Evolutionary conservation across 2,888 invertebrate genomes (phyloP).

Genomic region (Branchipolynoe longqiensis): DNA sequence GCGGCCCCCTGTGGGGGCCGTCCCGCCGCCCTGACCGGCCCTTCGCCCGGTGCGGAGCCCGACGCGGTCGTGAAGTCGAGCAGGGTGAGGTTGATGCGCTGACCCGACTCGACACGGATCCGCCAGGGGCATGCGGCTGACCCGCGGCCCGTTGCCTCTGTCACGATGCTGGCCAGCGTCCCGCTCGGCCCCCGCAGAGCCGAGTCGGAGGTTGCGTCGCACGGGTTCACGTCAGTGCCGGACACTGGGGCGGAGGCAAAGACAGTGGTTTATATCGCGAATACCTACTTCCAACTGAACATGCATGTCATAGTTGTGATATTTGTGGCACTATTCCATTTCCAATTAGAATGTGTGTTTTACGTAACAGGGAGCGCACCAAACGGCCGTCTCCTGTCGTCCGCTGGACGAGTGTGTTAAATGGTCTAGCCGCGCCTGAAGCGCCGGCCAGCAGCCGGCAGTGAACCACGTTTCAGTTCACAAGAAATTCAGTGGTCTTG

Average conservation of each 20-base stretch:
- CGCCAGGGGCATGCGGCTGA: slow-evolving; percentile 65
- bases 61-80: slow-evolving; percentile 58
- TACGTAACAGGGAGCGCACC: too few relatives aligned
- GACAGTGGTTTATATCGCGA: too few relatives aligned
- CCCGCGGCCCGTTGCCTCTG: slow-evolving; percentile 57
- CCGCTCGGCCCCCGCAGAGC: slow-evolving; percentile 33
- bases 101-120: slow-evolving; percentile 61
- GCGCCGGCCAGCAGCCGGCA: too few relatives aligned
- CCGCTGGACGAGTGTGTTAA: too few relatives aligned
- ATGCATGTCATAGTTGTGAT: too few relatives aligned
- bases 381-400: too few relatives aligned
- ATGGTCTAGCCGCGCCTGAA: too few relatives aligned
- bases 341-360: too few relatives aligned
- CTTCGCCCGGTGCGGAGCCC: neutral
- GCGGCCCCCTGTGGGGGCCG: neutral
- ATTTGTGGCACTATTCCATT: too few relatives aligned
- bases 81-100: slow-evolving; percentile 64
- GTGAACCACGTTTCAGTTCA: too few relatives aligned
- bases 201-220: slow-evolving; percentile 26
- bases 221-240: slow-evolving; percentile 36
- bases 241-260: neutral
- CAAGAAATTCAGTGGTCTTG: too few relatives aligned
- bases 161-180: slow-evolving; percentile 61
- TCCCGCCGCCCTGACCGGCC: neutral
- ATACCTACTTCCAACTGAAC: too few relatives aligned